Percentiles rank a stretch among this genome's conserved stretches.
phyloP scores from a whole-genome alignment of 1,140 invertebrate genomes.

The Dufourea novaeangliae region DNA sequence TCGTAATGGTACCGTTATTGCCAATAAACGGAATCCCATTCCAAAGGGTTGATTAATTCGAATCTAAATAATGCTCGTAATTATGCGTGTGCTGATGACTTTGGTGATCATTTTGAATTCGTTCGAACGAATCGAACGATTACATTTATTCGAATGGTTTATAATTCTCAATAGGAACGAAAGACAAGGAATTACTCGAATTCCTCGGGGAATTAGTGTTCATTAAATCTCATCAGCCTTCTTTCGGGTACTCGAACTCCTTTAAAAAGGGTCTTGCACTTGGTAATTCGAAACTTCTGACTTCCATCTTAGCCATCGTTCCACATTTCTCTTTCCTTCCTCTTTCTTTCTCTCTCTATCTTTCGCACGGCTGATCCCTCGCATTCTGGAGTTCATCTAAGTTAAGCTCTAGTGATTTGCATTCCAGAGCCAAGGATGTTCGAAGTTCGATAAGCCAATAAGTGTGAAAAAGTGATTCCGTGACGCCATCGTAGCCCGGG shows the following conservation, averaged over 20 bases:
- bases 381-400: conserved; percentile 59
- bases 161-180: too few species aligned
- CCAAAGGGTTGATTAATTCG: background rate
- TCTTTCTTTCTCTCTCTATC: background rate
- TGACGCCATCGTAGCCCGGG: conserved; percentile 17
- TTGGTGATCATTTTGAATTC: background rate
- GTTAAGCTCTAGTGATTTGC: conserved; percentile 63
- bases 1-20: background rate
- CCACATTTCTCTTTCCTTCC: background rate
- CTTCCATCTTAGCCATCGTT: conserved; percentile 32
- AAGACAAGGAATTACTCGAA: background rate
- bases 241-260: background rate
- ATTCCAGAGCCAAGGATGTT: conserved; percentile 60
- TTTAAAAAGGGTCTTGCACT: conserved; percentile 38
- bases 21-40: background rate
- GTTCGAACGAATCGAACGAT: too few species aligned
- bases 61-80: conserved; percentile 1
- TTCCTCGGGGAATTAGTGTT: background rate
- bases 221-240: conserved; percentile 3
- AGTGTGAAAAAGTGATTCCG: conserved; percentile 65
- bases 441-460: conserved; percentile 68
- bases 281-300: conserved; percentile 65
- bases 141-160: too few species aligned
- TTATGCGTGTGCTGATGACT: background rate
- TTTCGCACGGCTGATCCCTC: conserved; percentile 23